Conservation (phyloP, 2,888 invertebrate species). For the Acrobasis repandana region DNA sequence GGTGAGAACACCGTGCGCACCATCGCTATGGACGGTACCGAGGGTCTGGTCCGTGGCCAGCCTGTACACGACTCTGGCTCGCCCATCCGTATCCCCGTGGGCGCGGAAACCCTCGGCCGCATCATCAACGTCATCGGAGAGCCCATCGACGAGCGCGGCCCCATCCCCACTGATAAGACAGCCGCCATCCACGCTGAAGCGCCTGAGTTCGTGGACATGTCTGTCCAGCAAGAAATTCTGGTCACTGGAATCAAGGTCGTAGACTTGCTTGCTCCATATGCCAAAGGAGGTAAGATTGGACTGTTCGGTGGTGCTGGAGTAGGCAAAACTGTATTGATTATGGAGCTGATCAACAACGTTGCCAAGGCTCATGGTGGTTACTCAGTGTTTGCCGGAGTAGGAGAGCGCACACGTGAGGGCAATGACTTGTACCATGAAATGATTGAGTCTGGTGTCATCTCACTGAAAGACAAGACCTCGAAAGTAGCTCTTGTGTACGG, state of each 20-base stretch:
- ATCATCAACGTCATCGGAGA: constrained; percentile 97
- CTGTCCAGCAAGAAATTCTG: constrained; percentile 94
- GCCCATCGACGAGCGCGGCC: constrained; percentile 95
- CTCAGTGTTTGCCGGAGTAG: constrained; percentile 97
- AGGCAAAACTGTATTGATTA: constrained; percentile 97
- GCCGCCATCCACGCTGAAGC: constrained; percentile 95
- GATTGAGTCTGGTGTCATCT: constrained; percentile 97
- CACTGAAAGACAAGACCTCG: constrained; percentile 93
- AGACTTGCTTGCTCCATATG: constrained; percentile 95
- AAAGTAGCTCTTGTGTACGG: constrained; percentile 97
- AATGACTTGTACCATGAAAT: constrained; percentile 98
- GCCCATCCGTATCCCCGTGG: constrained; percentile 96
- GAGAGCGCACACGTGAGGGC: constrained; percentile 97
- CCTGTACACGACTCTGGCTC: constrained; percentile 91
- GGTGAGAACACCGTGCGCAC: constrained; percentile 95
- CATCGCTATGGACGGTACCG: constrained; percentile 97
- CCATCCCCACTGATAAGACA: constrained; percentile 89
- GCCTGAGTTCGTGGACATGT: constrained; percentile 95
- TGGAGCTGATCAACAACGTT: constrained; percentile 98
- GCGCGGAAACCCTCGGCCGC: constrained; percentile 94
- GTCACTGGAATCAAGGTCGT: constrained; percentile 98
- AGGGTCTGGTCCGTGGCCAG: constrained; percentile 94
- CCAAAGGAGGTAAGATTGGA: constrained; percentile 97
- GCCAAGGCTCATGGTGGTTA: constrained; percentile 98
- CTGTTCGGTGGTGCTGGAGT: constrained; percentile 97